Evolutionary conservation across 2,888 invertebrate genomes (phyloP).

Genomic region (Xiphydria camelus): DNA sequence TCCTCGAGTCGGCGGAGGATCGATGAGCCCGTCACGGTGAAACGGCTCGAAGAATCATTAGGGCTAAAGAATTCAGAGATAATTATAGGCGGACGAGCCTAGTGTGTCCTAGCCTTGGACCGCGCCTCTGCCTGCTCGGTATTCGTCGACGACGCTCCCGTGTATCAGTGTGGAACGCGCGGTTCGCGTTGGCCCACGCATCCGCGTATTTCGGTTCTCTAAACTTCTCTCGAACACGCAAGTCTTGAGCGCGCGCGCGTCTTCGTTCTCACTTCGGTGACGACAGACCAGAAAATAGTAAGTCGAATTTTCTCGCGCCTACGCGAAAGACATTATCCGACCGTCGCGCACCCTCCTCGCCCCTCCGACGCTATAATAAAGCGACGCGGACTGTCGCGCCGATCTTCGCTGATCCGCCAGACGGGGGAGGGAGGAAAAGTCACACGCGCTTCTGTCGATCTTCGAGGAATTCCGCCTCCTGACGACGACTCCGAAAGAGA

Average conservation of each 20-base stretch:
- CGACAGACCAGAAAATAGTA: conserved; percentile 28
- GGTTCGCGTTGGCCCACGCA: conserved; percentile 10
- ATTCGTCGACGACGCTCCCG: conserved; percentile 1
- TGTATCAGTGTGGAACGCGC: conserved; percentile 6
- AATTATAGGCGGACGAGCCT: background rate
- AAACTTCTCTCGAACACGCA: conserved; percentile 7
- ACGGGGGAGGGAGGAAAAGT: too few species aligned
- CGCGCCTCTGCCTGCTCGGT: background rate
- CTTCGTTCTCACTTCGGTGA: conserved; percentile 24
- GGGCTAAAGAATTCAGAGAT: background rate
- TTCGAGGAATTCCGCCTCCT: too few species aligned
- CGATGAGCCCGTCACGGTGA: background rate
- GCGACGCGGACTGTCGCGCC: too few species aligned
- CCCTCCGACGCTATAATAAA: too few species aligned
- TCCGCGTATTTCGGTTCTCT: conserved; percentile 18
- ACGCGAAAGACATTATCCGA: conserved; percentile 2
- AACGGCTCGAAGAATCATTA: background rate
- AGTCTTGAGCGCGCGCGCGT: conserved; percentile 8
- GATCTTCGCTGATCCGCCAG: too few species aligned
- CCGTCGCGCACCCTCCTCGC: too few species aligned
- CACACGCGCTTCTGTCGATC: too few species aligned
- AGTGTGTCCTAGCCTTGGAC: conserved; percentile 1
- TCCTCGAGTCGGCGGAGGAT: too few species aligned
- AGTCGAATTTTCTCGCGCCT: too few species aligned
- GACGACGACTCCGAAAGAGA: too few species aligned